These are phyloP conservation scores for Netelia virgata DNA, from an alignment of 2,888 invertebrate species.

Conservation along the genomic window DNA sequence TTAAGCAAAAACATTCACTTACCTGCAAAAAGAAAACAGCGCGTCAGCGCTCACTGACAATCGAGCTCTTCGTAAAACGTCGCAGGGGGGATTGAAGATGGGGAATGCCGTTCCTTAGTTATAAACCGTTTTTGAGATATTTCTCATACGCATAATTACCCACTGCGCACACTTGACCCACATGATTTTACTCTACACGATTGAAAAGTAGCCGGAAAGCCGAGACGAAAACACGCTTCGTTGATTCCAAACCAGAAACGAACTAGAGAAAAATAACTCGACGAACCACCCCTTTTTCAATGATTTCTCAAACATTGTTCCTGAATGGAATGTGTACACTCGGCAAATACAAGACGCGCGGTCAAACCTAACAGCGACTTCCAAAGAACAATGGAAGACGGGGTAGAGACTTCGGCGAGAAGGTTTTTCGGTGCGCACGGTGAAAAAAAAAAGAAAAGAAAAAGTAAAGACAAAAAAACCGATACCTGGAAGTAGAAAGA, in stretches of 20 bases:
- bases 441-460: neutral
- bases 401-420: neutral
- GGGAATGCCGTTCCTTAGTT: no score
- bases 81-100: no score
- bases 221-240: conserved; percentile 8
- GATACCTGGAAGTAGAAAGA: conserved; percentile 58
- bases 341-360: conserved; percentile 20
- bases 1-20: no score
- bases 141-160: no score
- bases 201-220: neutral
- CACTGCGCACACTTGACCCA: no score
- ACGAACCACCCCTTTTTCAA: neutral
- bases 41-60: no score
- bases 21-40: no score
- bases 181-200: no score
- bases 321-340: neutral
- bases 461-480: conserved; percentile 67
- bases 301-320: conserved; percentile 24
- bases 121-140: no score
- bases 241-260: neutral
- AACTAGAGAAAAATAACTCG: neutral
- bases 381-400: conserved; percentile 48
- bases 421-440: neutral
- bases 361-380: conserved; percentile 71
- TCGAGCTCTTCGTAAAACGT: no score